Percentiles rank a stretch among this genome's conserved stretches.
Evolutionary conservation across 1,140 invertebrate genomes (phyloP).

Genomic region (Papilio polytes): DNA sequence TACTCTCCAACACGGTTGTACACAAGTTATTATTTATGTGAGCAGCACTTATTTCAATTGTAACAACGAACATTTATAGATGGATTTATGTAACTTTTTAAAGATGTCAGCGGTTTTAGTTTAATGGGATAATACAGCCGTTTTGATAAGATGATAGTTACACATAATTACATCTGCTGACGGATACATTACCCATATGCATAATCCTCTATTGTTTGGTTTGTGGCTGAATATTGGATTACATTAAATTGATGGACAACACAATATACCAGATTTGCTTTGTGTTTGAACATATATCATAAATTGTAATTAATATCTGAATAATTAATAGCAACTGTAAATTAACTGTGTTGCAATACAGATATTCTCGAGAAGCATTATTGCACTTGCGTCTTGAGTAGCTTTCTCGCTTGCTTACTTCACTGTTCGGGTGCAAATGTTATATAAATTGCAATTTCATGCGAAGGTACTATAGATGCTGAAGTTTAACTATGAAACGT

Average conservation of each 20-base stretch:
- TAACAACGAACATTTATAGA: not conserved
- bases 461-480: not conserved
- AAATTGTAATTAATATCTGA: not conserved
- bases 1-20: not conserved
- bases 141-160: not conserved
- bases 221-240: not conserved
- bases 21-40: constrained; percentile 14
- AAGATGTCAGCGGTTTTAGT: constrained; percentile 31
- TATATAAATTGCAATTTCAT: not conserved
- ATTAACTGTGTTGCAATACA: no score
- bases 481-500: no score
- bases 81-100: not conserved
- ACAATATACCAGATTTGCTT: not conserved
- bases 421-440: not conserved
- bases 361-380: not conserved
- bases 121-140: not conserved
- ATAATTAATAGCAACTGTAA: not conserved
- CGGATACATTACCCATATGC: constrained; percentile 17
- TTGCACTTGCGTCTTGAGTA: not conserved
- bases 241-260: not conserved
- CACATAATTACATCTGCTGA: constrained; percentile 25
- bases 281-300: not conserved
- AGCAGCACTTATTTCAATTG: not conserved
- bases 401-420: not conserved
- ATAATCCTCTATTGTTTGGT: not conserved